A percentile compares a stretch with the other conserved stretches of the same genome.
phyloP scores from a whole-genome alignment of 2,888 invertebrate genomes.

The Ecliptopera silaceata region DNA sequence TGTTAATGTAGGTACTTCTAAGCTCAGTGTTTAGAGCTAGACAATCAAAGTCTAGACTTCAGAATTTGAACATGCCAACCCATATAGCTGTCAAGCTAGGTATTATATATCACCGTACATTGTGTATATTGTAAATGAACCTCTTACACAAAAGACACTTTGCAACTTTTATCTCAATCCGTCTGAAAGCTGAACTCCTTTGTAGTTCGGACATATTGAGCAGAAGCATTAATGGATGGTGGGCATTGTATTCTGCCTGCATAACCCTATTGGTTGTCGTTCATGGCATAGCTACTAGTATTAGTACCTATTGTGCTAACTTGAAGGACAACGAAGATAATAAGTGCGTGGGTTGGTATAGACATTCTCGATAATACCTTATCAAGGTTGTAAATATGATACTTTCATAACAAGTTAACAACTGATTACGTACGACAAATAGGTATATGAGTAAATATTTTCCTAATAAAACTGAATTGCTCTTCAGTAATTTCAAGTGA shows the following conservation, averaged over 20 bases:
- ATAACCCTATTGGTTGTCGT: constrained; percentile 2
- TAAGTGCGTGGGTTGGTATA: background rate
- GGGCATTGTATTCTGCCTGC: constrained; percentile 20
- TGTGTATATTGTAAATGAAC: constrained; percentile 12
- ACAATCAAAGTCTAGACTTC: constrained; percentile 4
- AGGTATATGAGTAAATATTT: too few relatives aligned
- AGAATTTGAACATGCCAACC: background rate
- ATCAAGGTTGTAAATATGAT: too few relatives aligned
- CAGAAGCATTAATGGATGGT: constrained; percentile 26
- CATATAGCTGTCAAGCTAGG: background rate
- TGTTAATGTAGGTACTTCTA: background rate
- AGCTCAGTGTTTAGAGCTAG: constrained; percentile 1
- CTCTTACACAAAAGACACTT: constrained; percentile 18
- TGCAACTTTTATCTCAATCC: constrained; percentile 27
- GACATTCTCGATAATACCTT: too few relatives aligned
- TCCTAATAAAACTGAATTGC: too few relatives aligned
- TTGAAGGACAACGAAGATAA: background rate
- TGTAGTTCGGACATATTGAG: constrained; percentile 32
- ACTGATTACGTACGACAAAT: too few relatives aligned
- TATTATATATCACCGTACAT: too few relatives aligned
- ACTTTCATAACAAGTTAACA: too few relatives aligned
- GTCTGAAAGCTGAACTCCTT: constrained; percentile 25
- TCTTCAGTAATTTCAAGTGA: too few relatives aligned
- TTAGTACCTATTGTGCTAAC: background rate
- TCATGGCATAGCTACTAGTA: background rate